Conservation (phyloP, 1,140 invertebrate species). For the Cotesia chilonis region DNA sequence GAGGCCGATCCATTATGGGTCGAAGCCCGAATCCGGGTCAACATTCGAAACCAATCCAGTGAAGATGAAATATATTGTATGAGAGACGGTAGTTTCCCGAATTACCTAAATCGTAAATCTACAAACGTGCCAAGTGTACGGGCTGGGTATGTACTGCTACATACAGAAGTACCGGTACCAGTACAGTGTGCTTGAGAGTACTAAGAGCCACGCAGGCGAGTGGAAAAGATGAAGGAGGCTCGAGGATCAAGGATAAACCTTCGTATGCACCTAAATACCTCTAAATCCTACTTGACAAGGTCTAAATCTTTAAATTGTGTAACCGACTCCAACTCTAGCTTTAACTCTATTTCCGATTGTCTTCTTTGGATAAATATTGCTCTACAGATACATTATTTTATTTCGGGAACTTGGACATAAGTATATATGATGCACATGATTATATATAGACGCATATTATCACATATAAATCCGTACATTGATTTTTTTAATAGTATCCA, state of each 20-base stretch:
- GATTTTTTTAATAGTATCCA: too few species aligned
- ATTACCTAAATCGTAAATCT: constrained; percentile 35
- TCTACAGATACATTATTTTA: too few species aligned
- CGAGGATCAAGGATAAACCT: constrained; percentile 3
- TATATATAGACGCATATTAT: too few species aligned
- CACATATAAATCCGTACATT: too few species aligned
- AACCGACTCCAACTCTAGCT: neutral
- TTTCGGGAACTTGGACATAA: too few species aligned
- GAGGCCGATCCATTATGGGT: too few species aligned
- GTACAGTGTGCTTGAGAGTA: too few species aligned
- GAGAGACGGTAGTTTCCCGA: constrained; percentile 27
- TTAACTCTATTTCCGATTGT: neutral
- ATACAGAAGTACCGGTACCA: neutral
- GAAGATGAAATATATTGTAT: constrained; percentile 32
- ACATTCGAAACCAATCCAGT: constrained; percentile 21
- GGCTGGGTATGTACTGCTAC: too few species aligned
- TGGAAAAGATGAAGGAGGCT: constrained; percentile 20
- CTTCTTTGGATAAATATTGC: too few species aligned
- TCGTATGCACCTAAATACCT: neutral
- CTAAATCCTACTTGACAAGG: constrained; percentile 4
- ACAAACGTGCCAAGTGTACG: constrained; percentile 31
- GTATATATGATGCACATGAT: too few species aligned
- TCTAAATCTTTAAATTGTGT: neutral
- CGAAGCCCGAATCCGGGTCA: constrained; percentile 18
- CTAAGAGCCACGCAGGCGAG: constrained; percentile 16